A percentile compares a stretch with the other conserved stretches of the same genome.
phyloP scores from a whole-genome alignment of 2,113 vertebrate genomes.

The Menura novaehollandiae region DNA sequence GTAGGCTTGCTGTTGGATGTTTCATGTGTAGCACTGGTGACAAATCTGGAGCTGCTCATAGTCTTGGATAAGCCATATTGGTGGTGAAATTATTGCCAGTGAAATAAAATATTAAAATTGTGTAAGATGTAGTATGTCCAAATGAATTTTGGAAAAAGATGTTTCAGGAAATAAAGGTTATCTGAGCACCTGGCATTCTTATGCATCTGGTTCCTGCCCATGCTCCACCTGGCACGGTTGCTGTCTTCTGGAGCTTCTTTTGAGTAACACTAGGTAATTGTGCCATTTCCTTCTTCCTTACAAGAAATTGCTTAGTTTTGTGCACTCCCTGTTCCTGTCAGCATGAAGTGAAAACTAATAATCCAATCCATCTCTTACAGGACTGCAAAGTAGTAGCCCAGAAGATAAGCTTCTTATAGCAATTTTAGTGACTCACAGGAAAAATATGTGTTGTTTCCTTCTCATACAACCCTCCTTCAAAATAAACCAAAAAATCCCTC shows the following conservation, averaged over 20 bases:
- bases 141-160: not conserved
- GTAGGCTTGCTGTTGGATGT: slow-evolving; percentile 4
- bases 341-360: not conserved
- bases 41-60: not conserved
- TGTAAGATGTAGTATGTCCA: not conserved
- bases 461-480: not conserved
- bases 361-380: not conserved
- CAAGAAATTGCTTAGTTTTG: not conserved
- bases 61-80: not conserved
- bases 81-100: not conserved
- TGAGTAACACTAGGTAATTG: not conserved
- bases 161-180: not conserved
- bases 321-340: not conserved
- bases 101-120: not conserved
- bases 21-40: not conserved
- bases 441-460: not conserved
- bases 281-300: not conserved
- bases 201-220: rapidly evolving
- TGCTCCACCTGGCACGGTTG: not conserved
- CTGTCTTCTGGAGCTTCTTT: not conserved
- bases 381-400: not conserved
- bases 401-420: not conserved
- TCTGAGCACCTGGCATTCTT: not conserved
- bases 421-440: not conserved
- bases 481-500: not conserved